These are phyloP conservation scores for Oncorhynchus mykiss DNA, from an alignment of 2,113 vertebrate genomes.

Conservation along the genomic window DNA sequence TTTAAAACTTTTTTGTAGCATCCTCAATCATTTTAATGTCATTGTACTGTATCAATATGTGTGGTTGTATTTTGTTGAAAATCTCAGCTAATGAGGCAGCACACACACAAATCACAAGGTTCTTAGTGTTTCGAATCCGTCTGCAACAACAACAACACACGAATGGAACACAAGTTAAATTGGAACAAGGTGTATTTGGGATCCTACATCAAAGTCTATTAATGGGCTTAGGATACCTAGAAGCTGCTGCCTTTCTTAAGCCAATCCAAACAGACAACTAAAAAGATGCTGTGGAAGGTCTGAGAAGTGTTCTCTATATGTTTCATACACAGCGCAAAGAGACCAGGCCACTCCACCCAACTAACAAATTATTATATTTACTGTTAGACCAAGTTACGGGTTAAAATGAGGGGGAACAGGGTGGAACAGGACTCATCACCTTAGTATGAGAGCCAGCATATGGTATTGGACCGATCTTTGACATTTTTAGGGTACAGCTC, in stretches of 20 bases:
- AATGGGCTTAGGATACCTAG: constrained; percentile 81
- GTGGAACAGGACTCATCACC: neutral
- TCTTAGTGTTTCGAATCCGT: constrained; percentile 26
- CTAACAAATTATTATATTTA: neutral
- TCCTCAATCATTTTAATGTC: no score
- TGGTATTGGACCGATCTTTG: no score
- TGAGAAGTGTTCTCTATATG: constrained; percentile 71
- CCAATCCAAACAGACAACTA: constrained; percentile 88
- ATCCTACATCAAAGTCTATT: constrained; percentile 79
- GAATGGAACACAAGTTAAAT: constrained; percentile 79
- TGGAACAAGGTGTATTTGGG: constrained; percentile 78
- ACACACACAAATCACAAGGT: no score
- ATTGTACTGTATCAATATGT: no score
- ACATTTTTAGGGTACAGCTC: constrained; percentile 12
- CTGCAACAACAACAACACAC: constrained; percentile 72
- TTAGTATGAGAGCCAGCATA: no score
- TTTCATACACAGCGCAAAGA: constrained; percentile 4
- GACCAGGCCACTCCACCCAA: neutral
- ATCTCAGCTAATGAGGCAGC: no score
- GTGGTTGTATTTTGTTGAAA: no score
- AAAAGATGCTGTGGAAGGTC: constrained; percentile 73
- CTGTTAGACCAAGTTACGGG: neutral
- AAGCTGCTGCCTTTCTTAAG: constrained; percentile 79
- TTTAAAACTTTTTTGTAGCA: no score
- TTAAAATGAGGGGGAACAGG: neutral